A percentile compares a stretch with the other conserved stretches of the same genome.
Conservation (phyloP, 2,888 invertebrate genomes). For the Cyclophora albipunctata region DNA sequence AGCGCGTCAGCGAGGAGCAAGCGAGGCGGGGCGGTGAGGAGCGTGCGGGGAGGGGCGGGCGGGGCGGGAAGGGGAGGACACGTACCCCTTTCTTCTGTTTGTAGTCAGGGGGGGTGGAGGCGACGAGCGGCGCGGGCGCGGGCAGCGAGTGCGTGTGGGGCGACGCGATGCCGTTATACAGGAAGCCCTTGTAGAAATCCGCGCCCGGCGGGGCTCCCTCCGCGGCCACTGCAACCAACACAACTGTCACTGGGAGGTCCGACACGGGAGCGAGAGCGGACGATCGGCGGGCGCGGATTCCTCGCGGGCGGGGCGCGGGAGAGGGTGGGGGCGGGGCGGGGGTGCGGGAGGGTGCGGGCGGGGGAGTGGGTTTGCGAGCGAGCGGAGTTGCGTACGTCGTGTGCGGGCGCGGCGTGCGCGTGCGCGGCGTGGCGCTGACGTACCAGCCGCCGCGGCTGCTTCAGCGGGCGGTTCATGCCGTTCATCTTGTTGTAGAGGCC, state of each 20-base stretch:
- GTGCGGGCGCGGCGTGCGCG: slow-evolving; percentile 50
- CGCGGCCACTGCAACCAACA: slow-evolving; percentile 86
- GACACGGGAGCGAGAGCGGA: slow-evolving; percentile 28
- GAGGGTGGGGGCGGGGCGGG: slow-evolving; percentile 19
- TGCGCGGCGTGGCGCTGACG: slow-evolving; percentile 76
- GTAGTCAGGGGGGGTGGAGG: slow-evolving; percentile 59
- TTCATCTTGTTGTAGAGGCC: slow-evolving; percentile 99
- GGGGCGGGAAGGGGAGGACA: slow-evolving; percentile 27
- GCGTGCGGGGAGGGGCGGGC: slow-evolving; percentile 15
- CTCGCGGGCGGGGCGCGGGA: slow-evolving; percentile 26
- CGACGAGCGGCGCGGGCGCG: slow-evolving; percentile 43
- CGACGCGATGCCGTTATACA: slow-evolving; percentile 79
- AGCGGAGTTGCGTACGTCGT: slow-evolving; percentile 51
- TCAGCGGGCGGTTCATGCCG: slow-evolving; percentile 97
- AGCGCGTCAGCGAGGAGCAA: slow-evolving; percentile 21
- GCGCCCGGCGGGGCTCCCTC: slow-evolving; percentile 87
- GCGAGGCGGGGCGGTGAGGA: slow-evolving; percentile 29
- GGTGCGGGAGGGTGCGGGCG: slow-evolving; percentile 19
- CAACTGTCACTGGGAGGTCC: slow-evolving; percentile 36
- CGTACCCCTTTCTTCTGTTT: slow-evolving; percentile 75
- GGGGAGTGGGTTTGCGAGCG: slow-evolving; percentile 28
- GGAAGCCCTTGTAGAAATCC: slow-evolving; percentile 91
- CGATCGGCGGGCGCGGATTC: slow-evolving; percentile 61
- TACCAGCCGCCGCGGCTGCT: slow-evolving; percentile 98
- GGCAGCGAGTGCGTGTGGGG: slow-evolving; percentile 41